These are phyloP conservation scores for Nymphalis polychloros DNA, from an alignment of 2,888 invertebrate species.

Conservation along the genomic window DNA sequence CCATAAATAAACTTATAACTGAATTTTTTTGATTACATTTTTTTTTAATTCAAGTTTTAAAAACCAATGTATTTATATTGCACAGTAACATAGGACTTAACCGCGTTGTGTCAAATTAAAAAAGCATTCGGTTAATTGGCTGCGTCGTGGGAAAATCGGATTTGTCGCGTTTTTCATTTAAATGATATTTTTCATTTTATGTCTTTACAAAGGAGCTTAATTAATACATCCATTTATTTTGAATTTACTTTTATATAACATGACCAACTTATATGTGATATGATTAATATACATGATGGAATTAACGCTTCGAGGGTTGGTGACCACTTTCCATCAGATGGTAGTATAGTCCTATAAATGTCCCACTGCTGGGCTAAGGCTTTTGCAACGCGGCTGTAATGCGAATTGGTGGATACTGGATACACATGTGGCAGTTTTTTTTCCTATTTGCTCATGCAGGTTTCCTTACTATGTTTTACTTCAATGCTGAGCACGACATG, in stretches of 20 bases:
- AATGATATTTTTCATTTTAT: slow-evolving; percentile 11
- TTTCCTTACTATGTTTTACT: too few species aligned
- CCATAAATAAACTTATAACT: neutral
- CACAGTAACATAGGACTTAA: neutral
- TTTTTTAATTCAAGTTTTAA: slow-evolving; percentile 8
- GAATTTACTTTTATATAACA: neutral
- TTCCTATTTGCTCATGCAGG: too few species aligned
- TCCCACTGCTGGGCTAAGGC: too few species aligned
- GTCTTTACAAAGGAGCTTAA: neutral
- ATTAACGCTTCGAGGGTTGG: too few species aligned
- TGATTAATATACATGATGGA: too few species aligned
- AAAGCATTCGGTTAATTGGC: slow-evolving; percentile 8
- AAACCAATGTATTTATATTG: slow-evolving; percentile 4
- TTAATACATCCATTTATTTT: neutral
- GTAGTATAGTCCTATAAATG: too few species aligned
- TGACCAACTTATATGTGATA: neutral
- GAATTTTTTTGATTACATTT: neutral
- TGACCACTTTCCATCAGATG: too few species aligned
- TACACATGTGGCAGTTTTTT: too few species aligned
- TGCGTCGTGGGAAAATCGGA: slow-evolving; percentile 8
- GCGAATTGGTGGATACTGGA: too few species aligned
- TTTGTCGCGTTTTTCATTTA: slow-evolving; percentile 10
- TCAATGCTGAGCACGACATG: too few species aligned
- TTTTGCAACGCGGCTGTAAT: too few species aligned
- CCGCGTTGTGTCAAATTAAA: slow-evolving; percentile 11